phyloP scores from a whole-genome alignment of 2,797 vertebrate species.

The Anguilla marmorata region DNA sequence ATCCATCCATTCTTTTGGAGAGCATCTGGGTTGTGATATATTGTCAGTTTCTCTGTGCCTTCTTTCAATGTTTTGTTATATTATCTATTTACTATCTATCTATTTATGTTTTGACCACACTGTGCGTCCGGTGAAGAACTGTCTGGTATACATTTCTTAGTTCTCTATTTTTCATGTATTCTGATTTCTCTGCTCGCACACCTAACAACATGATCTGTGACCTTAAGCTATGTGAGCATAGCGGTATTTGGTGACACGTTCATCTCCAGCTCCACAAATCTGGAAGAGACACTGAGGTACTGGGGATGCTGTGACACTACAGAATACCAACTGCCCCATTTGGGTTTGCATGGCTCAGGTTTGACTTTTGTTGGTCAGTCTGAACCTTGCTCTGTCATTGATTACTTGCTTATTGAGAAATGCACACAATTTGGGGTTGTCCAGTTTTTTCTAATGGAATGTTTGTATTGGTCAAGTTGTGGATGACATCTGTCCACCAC shows the following conservation, averaged over 20 bases:
- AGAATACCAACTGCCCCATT: not conserved
- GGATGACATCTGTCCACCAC: not conserved
- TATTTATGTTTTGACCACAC: not conserved
- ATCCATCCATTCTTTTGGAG: too few species aligned
- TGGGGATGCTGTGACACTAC: not conserved
- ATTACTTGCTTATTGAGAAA: not conserved
- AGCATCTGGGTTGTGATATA: too few species aligned
- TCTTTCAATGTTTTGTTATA: not conserved
- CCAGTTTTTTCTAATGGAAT: not conserved
- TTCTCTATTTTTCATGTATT: not conserved
- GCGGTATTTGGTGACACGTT: not conserved
- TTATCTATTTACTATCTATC: not conserved
- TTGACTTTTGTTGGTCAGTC: not conserved
- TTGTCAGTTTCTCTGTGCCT: not conserved
- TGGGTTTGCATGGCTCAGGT: not conserved
- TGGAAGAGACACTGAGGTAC: not conserved
- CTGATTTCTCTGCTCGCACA: not conserved
- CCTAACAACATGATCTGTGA: not conserved
- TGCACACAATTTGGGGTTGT: not conserved
- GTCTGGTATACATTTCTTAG: not conserved
- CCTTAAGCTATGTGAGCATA: not conserved
- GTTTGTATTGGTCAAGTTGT: not conserved
- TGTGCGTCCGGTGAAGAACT: not conserved
- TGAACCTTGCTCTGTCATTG: not conserved
- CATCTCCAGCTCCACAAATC: not conserved